Evolutionary conservation across 2,113 vertebrate species (phyloP), one percentile per base, ranked within the genome.

Genomic region (Holacanthus passer): DNA sequence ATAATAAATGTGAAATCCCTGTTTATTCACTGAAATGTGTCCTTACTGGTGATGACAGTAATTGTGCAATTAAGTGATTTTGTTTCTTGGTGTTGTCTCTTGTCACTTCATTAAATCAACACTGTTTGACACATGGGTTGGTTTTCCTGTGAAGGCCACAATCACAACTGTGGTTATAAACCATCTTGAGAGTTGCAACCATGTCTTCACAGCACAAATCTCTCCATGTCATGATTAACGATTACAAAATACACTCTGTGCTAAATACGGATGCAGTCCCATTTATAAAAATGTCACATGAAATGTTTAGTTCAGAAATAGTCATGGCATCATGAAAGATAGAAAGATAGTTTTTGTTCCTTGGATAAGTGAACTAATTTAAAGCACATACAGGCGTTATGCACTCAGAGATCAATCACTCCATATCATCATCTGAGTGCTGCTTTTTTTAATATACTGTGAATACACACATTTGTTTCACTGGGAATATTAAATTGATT

Each of bases 101-200:
- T 52, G 3, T 52, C 41, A 52, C 13, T 67, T 66, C 19, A 19
- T 7, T 32, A 14, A 27, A 27, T 75, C 41, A 11, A 22, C n/a
- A 2, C 10, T 7, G 56, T 62, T 63, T 65, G 3, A 75, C 41
- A 56, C 8, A 13, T 60, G n/a, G 35, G 59, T 19, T 59, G 50
- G 6, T 52, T 65, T 66, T 77, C 27, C 60, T 69, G 72, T 77
- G 47, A 81, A 69, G 66, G 29, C 62, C 32, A 73, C n/a, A 69
- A 53, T 65, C 62, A 68, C 53, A 59, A 22, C 48, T 59, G 48
- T 45, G 13, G 58, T 31, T 89, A 85, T 85, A 85, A 89, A 87
- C 52, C 85, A 89, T 68, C 85, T 89, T 79, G 63, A 82, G 63
- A 60, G 48, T 47, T 62, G 65, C 22, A 31, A 24, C 11, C n/a